These are phyloP conservation scores for Urechis unicinctus DNA, from an alignment of 2,888 invertebrate species.

Conservation along the genomic window DNA sequence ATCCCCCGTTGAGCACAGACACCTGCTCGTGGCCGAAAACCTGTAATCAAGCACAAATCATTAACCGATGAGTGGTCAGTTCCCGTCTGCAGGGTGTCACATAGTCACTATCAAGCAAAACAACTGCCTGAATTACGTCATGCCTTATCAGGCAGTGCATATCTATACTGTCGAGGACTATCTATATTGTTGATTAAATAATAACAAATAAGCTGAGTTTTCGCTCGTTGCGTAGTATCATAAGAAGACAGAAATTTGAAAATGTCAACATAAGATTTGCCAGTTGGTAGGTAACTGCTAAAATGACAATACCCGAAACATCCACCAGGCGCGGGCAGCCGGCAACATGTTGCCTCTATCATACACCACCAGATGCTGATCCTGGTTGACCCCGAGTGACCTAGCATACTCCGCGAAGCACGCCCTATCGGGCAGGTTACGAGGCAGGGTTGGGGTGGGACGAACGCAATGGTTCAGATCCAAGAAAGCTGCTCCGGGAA, in stretches of 20 bases:
- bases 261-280: too few species aligned
- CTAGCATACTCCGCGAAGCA: background rate
- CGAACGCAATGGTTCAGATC: background rate
- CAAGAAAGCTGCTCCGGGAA: background rate
- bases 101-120: too few species aligned
- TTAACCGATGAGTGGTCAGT: too few species aligned
- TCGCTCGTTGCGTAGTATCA: too few species aligned
- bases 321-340: background rate
- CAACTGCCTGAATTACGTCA: too few species aligned
- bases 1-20: background rate
- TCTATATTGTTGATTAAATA: too few species aligned
- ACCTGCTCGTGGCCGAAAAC: background rate
- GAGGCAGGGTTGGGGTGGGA: background rate
- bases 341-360: background rate
- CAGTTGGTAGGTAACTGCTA: background rate
- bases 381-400: background rate
- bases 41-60: background rate
- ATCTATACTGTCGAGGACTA: too few species aligned
- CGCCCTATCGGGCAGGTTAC: background rate
- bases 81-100: too few species aligned
- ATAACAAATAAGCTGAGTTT: too few species aligned
- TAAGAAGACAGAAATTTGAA: too few species aligned
- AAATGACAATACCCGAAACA: background rate
- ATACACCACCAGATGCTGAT: background rate
- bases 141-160: too few species aligned